A percentile compares a stretch with the other conserved stretches of the same genome.
Conservation (phyloP, 92 coral and sea anemone genomes). For the Phenganax stokvisi region DNA sequence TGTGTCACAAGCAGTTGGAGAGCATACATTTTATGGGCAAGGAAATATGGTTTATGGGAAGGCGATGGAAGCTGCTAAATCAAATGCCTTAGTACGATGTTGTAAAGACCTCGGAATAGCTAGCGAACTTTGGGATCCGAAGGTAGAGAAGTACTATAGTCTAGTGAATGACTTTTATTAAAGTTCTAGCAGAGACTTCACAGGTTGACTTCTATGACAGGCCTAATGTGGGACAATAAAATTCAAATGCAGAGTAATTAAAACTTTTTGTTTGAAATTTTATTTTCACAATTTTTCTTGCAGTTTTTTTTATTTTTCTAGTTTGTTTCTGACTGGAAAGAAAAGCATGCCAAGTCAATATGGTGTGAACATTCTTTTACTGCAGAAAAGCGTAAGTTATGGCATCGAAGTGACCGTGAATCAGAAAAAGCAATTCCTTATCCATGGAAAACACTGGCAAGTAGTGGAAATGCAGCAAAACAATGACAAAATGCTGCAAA, state of each 20-base stretch:
- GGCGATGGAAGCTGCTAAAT: conserved; percentile 98
- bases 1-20: conserved; percentile 91
- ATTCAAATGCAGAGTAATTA: too few species aligned
- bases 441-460: conserved; percentile 78
- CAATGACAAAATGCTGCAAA: not conserved
- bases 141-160: conserved; percentile 45
- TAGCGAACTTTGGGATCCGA: conserved; percentile 99
- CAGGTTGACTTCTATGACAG: too few species aligned
- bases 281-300: not conserved
- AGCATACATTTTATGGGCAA: conserved; percentile 82
- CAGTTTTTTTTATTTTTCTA: conserved; percentile 24
- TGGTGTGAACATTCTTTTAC: conserved; percentile 93
- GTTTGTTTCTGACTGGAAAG: conserved; percentile 91
- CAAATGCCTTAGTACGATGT: conserved; percentile 95
- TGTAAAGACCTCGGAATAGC: conserved; percentile 98
- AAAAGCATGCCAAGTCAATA: conserved; percentile 57
- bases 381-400: conserved; percentile 80
- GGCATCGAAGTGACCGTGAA: conserved; percentile 84
- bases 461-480: not conserved
- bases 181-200: too few species aligned
- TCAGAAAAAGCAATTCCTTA: conserved; percentile 75
- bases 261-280: too few species aligned
- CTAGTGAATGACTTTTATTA: not conserved
- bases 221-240: too few species aligned
- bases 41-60: conserved; percentile 97